Conservation (phyloP, 2,888 invertebrate genomes). For the Cepaea hortensis region DNA sequence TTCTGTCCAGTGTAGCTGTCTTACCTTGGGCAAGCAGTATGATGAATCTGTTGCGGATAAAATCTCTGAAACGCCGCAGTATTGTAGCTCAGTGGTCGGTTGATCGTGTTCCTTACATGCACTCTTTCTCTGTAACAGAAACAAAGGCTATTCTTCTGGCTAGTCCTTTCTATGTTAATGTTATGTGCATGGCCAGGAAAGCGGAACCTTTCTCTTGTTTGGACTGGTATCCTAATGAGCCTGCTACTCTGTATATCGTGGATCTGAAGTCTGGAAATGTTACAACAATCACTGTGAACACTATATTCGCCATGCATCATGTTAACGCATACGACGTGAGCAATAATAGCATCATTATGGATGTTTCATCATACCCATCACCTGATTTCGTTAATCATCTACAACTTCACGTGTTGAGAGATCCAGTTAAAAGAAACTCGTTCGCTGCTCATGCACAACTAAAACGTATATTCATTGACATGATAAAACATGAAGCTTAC, state of each 20-base stretch:
- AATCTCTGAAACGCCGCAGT: constrained; percentile 59
- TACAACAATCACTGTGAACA: constrained; percentile 57
- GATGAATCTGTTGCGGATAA: constrained; percentile 65
- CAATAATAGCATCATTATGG: constrained; percentile 58
- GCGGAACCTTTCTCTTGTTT: constrained; percentile 65
- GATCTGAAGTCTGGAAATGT: constrained; percentile 60
- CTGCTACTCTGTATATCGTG: constrained; percentile 64
- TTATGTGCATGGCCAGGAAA: constrained; percentile 60
- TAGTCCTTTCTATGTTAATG: constrained; percentile 68
- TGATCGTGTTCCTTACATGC: constrained; percentile 71
- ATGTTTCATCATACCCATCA: constrained; percentile 66
- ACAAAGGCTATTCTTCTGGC: constrained; percentile 69
- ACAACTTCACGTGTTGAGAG: constrained; percentile 57
- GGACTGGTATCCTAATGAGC: constrained; percentile 63
- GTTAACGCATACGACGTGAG: constrained; percentile 69
- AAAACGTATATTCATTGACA: constrained; percentile 62
- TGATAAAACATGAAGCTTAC: constrained; percentile 49
- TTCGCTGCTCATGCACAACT: constrained; percentile 62
- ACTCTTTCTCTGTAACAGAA: constrained; percentile 69
- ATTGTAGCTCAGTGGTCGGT: constrained; percentile 64
- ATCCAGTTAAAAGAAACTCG: constrained; percentile 58
- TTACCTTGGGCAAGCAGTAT: constrained; percentile 59
- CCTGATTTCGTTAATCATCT: constrained; percentile 65
- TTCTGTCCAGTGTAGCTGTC: constrained; percentile 64
- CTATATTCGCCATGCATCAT: constrained; percentile 70